Base-by-base conservation (phyloP, 2,888 invertebrate genomes). In the Schizotus pectinicornis region DNA sequence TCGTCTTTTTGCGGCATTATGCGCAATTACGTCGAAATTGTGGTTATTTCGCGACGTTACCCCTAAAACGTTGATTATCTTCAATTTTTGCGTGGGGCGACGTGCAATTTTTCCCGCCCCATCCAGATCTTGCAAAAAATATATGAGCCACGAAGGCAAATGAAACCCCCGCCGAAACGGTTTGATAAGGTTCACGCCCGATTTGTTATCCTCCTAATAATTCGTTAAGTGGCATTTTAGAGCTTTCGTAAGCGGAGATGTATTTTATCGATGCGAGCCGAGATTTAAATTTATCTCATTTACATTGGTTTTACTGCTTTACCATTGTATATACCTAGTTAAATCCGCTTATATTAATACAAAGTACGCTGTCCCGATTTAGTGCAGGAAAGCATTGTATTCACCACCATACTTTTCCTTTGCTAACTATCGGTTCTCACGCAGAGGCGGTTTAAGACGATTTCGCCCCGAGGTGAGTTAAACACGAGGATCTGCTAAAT, bases 11-110 rank as follows among this genome's bases (percentile, higher is more conserved):
- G 22, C 11, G 36, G 3, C 3, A 35, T n/a, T n/a, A 35, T 35
- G 36, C 22, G 22, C 22, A 65, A 61, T 65, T 63, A 65, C 55
- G 33, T 39, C n/a, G 53, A 53, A 60, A 65, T 63, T 59, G 61
- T 63, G 57, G 65, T 65, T 59, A 65, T 63, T 65, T 65, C 36
- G 6, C 11, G n/a, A 11, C 36, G 11, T 35, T 35, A 35, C 36
- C n/a, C 36, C 6, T 6, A 35, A 9, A 35, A 9, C 36, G 11
- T n/a, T 35, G 11, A 9, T 35, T 35, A 35, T 35, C n/a, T 35
- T 9, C 36, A n/a, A n/a, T 3, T 11, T 35, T 9, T 35, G 6
- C 22, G 22, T 22, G 22, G 22, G 2, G 2, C 5, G 22, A 22
- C 22, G 22, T 22, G 22, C 22, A 22, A 22, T 22, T 22, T 22